Conservation (phyloP, 2,797 vertebrate species). For the Jordanella pulchra region DNA sequence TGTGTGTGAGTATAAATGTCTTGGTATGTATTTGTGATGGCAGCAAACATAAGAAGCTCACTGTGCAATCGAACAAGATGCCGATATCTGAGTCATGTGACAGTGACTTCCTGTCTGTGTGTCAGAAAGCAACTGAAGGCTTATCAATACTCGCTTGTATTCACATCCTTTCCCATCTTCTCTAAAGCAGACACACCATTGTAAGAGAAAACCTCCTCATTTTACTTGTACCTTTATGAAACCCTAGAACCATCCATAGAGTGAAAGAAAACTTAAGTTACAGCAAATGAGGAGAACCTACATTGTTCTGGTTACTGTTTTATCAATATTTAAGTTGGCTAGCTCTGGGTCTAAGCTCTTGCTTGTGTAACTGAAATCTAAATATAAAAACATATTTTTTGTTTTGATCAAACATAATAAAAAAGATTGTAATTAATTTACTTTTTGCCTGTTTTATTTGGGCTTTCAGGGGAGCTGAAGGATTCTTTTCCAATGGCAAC, state of each 20-base stretch:
- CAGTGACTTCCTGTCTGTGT: slow-evolving; percentile 78
- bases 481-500: slow-evolving; percentile 61
- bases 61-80: slow-evolving; percentile 77
- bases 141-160: slow-evolving; percentile 76
- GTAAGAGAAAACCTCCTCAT: slow-evolving; percentile 2
- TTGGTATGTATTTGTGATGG: slow-evolving; percentile 65
- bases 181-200: slow-evolving; percentile 62
- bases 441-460: slow-evolving; percentile 1
- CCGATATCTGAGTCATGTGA: slow-evolving; percentile 82
- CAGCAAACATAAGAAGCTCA: slow-evolving; percentile 77
- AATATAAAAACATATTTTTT: neutral
- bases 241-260: neutral
- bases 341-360: neutral
- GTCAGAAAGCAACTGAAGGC: slow-evolving; percentile 73
- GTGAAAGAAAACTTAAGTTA: neutral
- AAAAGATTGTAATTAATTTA: slow-evolving; percentile 2
- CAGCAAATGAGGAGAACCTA: neutral
- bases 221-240: neutral
- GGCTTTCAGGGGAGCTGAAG: neutral
- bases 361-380: neutral
- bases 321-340: neutral
- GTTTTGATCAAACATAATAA: neutral
- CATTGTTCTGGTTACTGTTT: neutral
- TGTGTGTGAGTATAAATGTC: slow-evolving; percentile 53
- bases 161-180: slow-evolving; percentile 71